Base-by-base conservation (phyloP, 2,113 vertebrate genomes). In the Oceanites oceanicus region DNA sequence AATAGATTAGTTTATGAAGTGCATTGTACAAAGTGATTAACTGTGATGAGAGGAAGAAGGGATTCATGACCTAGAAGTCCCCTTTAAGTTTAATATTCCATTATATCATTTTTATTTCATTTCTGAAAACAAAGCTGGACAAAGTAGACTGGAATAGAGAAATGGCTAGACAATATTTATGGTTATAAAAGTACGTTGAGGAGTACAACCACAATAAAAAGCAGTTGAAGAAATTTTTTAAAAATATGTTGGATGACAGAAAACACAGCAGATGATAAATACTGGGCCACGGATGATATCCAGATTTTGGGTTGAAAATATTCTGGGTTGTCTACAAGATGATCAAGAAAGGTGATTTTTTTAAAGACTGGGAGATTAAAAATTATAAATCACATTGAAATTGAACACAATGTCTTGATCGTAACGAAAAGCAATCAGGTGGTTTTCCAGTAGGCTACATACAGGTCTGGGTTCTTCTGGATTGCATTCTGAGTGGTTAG, bases 311-410 rank as follows among this genome's bases (percentile, higher is more conserved):
- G 3, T 6, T 71, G 20, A 25, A 75, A n/a, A 19, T 68, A 56
- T 72, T 79, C 26, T 83, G 3, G 0, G 3, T 45, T 63, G 9
- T 55, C 27, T 27, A 75, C 3, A 73, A 78, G 11, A 38, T 20
- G 1, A 65, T 26, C 0, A 3, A 75, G 23, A 83, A 36, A 75
- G 1, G 1, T 10, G 1, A 7, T 29, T 38, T 59, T 66, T 42
- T 50, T 44, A 1, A 50, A 79, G 27, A 20, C 23, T 21, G 4
- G 13, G 9, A 12, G 10, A 53, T 49, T 14, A 50, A 80, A 83
- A 76, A 18, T 17, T 72, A 22, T 19, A 86, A 76, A 61, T 29
- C 2, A 13, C 45, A 17, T 10, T 50, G 29, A 75, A 86, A 83
- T 9, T 32, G 7, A 67, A 55, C 26, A 63, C 2, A 42, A 10